Evolutionary conservation across 1,140 invertebrate genomes (phyloP), one percentile per base, ranked within the genome.

Genomic region (Diploscapter pachys): DNA sequence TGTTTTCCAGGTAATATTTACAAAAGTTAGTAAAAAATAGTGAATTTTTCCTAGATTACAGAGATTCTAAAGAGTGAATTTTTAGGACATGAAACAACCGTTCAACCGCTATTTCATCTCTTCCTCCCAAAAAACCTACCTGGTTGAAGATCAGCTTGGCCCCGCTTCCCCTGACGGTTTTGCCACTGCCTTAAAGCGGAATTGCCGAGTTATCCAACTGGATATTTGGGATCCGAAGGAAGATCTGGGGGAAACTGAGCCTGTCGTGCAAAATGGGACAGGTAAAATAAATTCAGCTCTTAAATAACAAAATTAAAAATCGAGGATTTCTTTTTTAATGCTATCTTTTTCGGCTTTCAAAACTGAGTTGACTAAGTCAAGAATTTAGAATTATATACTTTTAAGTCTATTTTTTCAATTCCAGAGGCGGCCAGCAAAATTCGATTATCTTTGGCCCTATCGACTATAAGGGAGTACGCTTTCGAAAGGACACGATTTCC

Each of bases 51-150:
- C 87, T 79, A 89, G 90, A 78, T 89, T 31, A 31, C 31, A 31
- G 31, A 31, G 31, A 31, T 31, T 31, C 31, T 31, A 31, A 1
- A 31, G 31, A 31, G 31, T 31, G 31, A 31, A 31, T 31, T 31
- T 31, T 31, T 31, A 31, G 31, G 31, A 31, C 31, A 31, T 31
- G 31, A 31, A 31, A 5, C 66, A 88, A 69, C 90, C 90, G 4
- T 81, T 91, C 50, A 82, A 86, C 61, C 87, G 91, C 81, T 91
- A 91, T 81, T 91, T 88, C 81, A 90, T 91, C 61, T 88, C 89
- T 5, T 89, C 90, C 6, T 91, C 90, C 13, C 89, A 91, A 81
- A 91, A 91, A 81, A 90, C 90, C 88, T 90, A 90, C 81, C 81
- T 90, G 55, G 84, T 88, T 3, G 89, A 88, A 54, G 89, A 89